These are phyloP conservation scores for Asteroscopus sphinx DNA, from an alignment of 2,888 invertebrate genomes.

Conservation along the genomic window DNA sequence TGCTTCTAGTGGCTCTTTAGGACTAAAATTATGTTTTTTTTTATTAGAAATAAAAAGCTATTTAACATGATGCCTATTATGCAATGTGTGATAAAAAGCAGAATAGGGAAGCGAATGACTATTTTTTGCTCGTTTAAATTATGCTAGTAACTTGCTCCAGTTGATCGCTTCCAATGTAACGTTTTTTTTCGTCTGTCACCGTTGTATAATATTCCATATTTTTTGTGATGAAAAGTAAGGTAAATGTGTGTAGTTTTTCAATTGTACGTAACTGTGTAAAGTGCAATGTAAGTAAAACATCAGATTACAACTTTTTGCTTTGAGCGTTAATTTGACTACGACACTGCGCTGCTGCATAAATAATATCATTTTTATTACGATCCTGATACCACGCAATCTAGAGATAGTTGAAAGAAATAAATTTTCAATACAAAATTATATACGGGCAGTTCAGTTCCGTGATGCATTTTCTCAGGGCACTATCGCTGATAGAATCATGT, in stretches of 20 bases:
- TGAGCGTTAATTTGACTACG: not conserved
- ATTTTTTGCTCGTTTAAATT: constrained; percentile 36
- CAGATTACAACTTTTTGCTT: constrained; percentile 11
- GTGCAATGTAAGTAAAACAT: constrained; percentile 1
- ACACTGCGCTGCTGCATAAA: too few relatives aligned
- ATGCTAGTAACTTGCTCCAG: constrained; percentile 37
- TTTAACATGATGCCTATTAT: constrained; percentile 8
- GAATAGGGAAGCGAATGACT: constrained; percentile 20
- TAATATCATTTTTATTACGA: constrained; percentile 36
- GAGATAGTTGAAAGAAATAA: constrained; percentile 47
- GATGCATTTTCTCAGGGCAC: constrained; percentile 31
- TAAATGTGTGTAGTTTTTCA: constrained; percentile 15
- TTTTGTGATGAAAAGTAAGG: constrained; percentile 5
- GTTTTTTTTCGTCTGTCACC: constrained; percentile 11
- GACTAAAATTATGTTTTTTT: too few relatives aligned
- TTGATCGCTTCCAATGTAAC: constrained; percentile 26
- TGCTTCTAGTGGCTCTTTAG: too few relatives aligned
- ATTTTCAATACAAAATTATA: constrained; percentile 49
- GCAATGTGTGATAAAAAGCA: constrained; percentile 15
- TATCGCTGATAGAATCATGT: constrained; percentile 37
- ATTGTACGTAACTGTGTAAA: constrained; percentile 7
- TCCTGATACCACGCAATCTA: constrained; percentile 16
- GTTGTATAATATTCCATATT: constrained; percentile 14
- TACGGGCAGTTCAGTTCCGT: constrained; percentile 25
- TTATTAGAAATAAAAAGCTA: not conserved